Evolutionary conservation across 1,140 invertebrate genomes (phyloP), one percentile per base, ranked within the genome.

Genomic region (Lordiphosa mommai): DNA sequence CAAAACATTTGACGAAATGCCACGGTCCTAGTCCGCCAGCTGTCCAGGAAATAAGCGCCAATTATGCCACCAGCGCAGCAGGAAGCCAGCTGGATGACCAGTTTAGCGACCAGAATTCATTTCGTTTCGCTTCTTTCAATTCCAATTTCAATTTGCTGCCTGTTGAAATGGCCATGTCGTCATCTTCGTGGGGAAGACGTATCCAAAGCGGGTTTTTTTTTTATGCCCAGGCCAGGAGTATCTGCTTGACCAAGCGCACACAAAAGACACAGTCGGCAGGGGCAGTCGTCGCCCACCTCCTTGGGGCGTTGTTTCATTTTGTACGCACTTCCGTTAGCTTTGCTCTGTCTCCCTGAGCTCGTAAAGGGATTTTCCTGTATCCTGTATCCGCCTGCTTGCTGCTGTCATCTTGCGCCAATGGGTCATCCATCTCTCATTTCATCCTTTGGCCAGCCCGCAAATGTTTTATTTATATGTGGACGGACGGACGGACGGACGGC

Each of bases 401-500:
- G 12, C 29, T 84, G 77, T 84, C 77, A 84, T 84, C 68, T 84
- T 84, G 72, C 72, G 79, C 79, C 79, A 85, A 56, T 85, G 79
- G 77, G 79, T 85, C 77, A 84, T 84, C 77, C 77, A 84, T 84
- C 77, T 85, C 70, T 64, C 64, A 50, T 72, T 84, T 77, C 73
- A 71, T 72, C 79, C 67, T 84, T 61, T 70, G 72, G 61, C 47
- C 57, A 72, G 72, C 33, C 79, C 79, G 69, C 77, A 85, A 85
- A 84, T 84, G 79, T 84, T 84, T 84, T 84, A 84, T 84, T 84
- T 84, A 84, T 84, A 71, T 84, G 77, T 84, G 79, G 79, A 85
- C 74, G 6, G 23, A 1, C 23, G 4, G 23, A 74, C 57, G 40
- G 30, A 43, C 59, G 53, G 61, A 41, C 41, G 61, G 50, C 58